A percentile compares a stretch with the other conserved stretches of the same genome.
phyloP scores from a whole-genome alignment of 2,888 invertebrate genomes.

The Stomorhina lunata region DNA sequence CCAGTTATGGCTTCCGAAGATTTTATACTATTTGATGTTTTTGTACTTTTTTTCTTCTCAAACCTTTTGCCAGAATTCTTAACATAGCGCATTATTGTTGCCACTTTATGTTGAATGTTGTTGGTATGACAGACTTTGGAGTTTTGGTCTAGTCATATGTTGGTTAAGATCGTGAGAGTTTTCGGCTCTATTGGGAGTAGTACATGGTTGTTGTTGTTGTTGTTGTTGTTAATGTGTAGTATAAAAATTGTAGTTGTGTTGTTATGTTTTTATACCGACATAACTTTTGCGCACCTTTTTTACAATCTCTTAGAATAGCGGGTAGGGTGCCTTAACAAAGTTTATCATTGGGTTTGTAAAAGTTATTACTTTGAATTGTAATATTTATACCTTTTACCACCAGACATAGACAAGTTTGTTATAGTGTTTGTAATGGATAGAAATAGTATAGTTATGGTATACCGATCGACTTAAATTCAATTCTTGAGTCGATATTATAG shows the following conservation, averaged over 20 bases:
- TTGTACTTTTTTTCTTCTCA: background rate
- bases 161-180: slow-evolving; percentile 62
- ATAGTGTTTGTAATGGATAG: too few relatives aligned
- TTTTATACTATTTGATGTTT: slow-evolving; percentile 25
- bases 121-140: slow-evolving; percentile 41
- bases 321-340: background rate
- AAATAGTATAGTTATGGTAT: too few relatives aligned
- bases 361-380: too few relatives aligned
- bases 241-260: slow-evolving; percentile 33
- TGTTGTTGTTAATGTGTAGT: slow-evolving; percentile 10
- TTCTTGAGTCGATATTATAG: too few relatives aligned
- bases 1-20: slow-evolving; percentile 26
- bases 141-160: slow-evolving; percentile 55
- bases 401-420: too few relatives aligned
- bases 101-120: slow-evolving; percentile 66
- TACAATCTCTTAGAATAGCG: background rate
- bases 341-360: background rate
- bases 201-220: slow-evolving; percentile 32
- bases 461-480: too few relatives aligned
- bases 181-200: slow-evolving; percentile 35
- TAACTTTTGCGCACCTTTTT: slow-evolving; percentile 57
- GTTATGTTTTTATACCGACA: slow-evolving; percentile 37
- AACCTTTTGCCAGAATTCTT: slow-evolving; percentile 49
- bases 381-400: too few relatives aligned
- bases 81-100: slow-evolving; percentile 63